Base-by-base conservation (phyloP, 2,888 invertebrate genomes). In the Trichopoda pennipes region DNA sequence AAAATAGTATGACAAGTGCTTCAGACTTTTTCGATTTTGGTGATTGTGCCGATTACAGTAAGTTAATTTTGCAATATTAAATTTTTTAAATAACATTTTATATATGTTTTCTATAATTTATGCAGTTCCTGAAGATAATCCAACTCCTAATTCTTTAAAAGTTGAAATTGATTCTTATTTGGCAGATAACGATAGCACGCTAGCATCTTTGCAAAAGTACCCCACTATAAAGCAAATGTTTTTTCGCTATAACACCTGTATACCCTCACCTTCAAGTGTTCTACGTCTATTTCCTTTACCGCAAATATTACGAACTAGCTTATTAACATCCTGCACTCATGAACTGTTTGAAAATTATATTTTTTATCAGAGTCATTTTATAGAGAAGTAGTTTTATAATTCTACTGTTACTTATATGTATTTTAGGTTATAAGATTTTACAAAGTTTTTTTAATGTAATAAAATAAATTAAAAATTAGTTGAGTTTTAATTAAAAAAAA, bases 1-100 rank as follows among this genome's bases (percentile, higher is more conserved):
- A 61, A 55, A 16, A 51, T 23, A 42, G 16, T 6, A 14, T 12
- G 38, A n/a, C 61, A 10, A 28, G 19, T n/a, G 58, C 53, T 35
- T 38, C 47, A 8, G 72, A 72, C 10, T 81, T 81, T 49, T 81
- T 81, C 42, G 76, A 81, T 72, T 81, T 81, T 73, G 76, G 81
- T 16, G 81, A 81, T 49, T 60, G 44, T 8, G 21, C 64, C 4
- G 75, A 80, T 53, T 64, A 60, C 21, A 61, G 80, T 76, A 61
- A 23, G 72, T 73, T 61, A 2, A 2, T 38, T 38, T 38, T 19
- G 17, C 1, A 47, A 28, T 19, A 21, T 19, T 38, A 38, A 38
- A 14, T 1, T 12, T 32, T 53, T 42, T 23, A 21, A n/a, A 44
- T 16, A n/a, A 44, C 3, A 3, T 14, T 16, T 17, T 28, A 3